These are phyloP conservation scores for Pristiophorus japonicus DNA, from an alignment of 2,113 vertebrate species.

Conservation along the genomic window DNA sequence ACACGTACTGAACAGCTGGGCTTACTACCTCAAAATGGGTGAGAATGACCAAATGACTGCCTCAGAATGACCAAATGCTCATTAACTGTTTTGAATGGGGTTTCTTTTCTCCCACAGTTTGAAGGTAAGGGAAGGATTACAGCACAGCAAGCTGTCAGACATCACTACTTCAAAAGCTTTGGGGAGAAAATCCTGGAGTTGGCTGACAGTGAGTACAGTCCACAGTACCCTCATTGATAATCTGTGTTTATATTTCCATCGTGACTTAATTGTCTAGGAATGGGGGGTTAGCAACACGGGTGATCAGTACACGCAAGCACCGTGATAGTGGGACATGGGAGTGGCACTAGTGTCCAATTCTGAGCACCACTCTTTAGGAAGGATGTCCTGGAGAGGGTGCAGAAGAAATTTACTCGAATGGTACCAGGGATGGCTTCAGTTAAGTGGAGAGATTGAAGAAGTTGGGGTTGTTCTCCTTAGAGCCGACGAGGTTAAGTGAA, in stretches of 20 bases:
- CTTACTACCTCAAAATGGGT: too few species aligned
- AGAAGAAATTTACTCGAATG: too few species aligned
- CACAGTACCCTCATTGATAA: not conserved
- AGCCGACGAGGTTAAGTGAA: too few species aligned
- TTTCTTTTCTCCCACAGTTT: not conserved
- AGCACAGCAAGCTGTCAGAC: not conserved
- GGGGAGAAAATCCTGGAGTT: not conserved
- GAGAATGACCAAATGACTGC: too few species aligned
- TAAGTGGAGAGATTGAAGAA: too few species aligned
- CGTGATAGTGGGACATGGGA: not conserved
- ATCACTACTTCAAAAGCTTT: not conserved
- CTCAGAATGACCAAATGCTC: too few species aligned
- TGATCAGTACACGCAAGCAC: too few species aligned
- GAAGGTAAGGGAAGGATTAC: not conserved
- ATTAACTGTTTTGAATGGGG: not conserved
- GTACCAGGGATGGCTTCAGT: too few species aligned
- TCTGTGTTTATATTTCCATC: not conserved
- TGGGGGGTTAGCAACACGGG: not conserved
- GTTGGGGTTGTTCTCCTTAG: too few species aligned
- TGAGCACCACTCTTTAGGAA: too few species aligned
- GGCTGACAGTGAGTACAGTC: conserved; percentile 2
- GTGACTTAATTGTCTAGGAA: not conserved
- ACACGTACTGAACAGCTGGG: too few species aligned
- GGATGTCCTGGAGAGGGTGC: too few species aligned
- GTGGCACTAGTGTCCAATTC: not conserved